Evolutionary conservation across 2,113 vertebrate genomes (phyloP).

Genomic region (Pandion haliaetus): DNA sequence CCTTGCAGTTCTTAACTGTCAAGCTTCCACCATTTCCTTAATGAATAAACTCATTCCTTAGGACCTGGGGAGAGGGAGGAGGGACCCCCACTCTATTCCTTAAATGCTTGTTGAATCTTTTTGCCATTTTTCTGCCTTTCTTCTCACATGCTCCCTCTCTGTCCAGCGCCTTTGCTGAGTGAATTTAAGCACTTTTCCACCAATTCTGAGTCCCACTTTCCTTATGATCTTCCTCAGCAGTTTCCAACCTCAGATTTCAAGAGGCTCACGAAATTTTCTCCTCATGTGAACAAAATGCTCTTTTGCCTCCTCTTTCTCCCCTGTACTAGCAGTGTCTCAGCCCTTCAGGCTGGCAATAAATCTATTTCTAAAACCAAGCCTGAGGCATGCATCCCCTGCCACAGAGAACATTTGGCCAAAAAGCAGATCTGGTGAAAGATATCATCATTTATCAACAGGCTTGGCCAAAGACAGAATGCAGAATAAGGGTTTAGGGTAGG

Average conservation of each 20-base stretch:
- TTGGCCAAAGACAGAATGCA: neutral
- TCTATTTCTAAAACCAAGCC: neutral
- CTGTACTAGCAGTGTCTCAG: neutral
- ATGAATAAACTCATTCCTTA: neutral
- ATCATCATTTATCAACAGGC: neutral
- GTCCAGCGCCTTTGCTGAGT: neutral
- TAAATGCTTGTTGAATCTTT: neutral
- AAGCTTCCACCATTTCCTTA: neutral
- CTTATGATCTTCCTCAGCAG: neutral
- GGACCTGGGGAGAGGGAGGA: neutral
- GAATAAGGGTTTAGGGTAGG: neutral
- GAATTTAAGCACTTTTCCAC: neutral
- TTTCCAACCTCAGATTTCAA: neutral
- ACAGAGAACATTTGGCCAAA: neutral
- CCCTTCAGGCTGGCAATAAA: neutral
- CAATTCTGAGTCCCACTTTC: neutral
- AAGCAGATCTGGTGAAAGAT: neutral
- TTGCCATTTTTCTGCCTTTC: neutral
- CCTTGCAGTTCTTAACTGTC: neutral
- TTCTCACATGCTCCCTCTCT: neutral
- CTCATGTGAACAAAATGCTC: neutral
- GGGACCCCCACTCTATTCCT: neutral
- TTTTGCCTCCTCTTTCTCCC: neutral
- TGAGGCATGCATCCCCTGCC: rapidly evolving
- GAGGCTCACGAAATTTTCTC: neutral